A percentile compares a stretch with the other conserved stretches of the same genome.
These are phyloP conservation scores for Nasonia vitripennis DNA, from an alignment of 1,140 invertebrate species.

Conservation along the genomic window DNA sequence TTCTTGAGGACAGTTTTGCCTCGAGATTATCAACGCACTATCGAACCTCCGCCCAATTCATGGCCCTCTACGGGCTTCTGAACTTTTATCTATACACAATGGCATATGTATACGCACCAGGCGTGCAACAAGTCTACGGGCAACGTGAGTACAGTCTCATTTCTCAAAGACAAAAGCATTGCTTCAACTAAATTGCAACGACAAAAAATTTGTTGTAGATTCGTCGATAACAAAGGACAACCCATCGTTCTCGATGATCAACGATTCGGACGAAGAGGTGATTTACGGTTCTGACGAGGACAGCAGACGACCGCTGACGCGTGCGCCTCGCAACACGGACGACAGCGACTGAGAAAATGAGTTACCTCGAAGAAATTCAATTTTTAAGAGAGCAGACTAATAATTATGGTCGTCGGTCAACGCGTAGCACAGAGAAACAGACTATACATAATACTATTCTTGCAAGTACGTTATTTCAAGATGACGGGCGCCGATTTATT, in stretches of 20 bases:
- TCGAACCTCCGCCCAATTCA: slow-evolving; percentile 93
- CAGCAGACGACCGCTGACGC: slow-evolving; percentile 83
- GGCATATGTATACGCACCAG: slow-evolving; percentile 96
- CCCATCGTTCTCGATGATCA: slow-evolving; percentile 98
- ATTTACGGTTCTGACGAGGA: slow-evolving; percentile 96
- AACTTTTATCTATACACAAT: slow-evolving; percentile 96
- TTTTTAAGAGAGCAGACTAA: not conserved
- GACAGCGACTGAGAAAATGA: slow-evolving; percentile 79
- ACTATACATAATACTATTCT: not conserved
- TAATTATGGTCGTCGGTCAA: not conserved
- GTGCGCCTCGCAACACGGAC: slow-evolving; percentile 78
- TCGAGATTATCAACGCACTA: slow-evolving; percentile 90
- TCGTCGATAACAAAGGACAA: slow-evolving; percentile 95
- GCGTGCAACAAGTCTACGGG: slow-evolving; percentile 87
- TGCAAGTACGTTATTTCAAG: not conserved
- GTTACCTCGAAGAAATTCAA: not conserved
- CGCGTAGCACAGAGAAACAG: not conserved
- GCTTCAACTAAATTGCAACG: not conserved
- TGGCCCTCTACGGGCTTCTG: slow-evolving; percentile 95
- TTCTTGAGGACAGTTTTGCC: slow-evolving; percentile 95
- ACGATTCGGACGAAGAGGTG: slow-evolving; percentile 98
- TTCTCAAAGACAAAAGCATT: no score
- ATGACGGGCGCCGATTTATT: slow-evolving; percentile 11
- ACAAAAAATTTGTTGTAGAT: slow-evolving; percentile 78
- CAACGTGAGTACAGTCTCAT: slow-evolving; percentile 70